Evolutionary conservation across 64 coral and sea anemone genomes (phyloP).

Genomic region (Trachythela sp.): DNA sequence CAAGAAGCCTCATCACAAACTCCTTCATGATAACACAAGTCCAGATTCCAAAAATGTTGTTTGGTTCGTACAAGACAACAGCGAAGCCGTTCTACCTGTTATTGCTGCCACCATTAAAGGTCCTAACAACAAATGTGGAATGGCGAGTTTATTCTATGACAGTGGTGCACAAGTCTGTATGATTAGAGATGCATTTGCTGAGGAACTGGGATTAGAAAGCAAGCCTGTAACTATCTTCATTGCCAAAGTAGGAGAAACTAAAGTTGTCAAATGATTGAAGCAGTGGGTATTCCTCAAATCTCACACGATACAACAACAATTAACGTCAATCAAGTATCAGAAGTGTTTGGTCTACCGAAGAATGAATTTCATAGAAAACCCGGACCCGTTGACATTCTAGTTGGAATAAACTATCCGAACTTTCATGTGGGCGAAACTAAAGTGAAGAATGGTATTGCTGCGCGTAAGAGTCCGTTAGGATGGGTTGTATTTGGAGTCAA

Average conservation of each 20-base stretch:
- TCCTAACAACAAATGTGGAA: too few relatives aligned
- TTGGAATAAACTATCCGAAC: conserved; percentile 36
- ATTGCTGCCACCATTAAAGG: background rate
- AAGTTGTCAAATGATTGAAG: conserved; percentile 9
- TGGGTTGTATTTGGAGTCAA: conserved; percentile 10
- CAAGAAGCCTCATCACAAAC: too few relatives aligned
- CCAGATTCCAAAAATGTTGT: background rate
- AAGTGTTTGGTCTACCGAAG: too few relatives aligned
- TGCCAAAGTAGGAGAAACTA: conserved; percentile 19
- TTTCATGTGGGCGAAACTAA: conserved; percentile 16
- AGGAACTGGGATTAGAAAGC: background rate
- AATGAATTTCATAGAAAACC: too few relatives aligned
- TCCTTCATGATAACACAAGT: too few relatives aligned
- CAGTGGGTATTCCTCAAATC: conserved; percentile 29
- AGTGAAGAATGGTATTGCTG: background rate
- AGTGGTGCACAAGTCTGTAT: too few relatives aligned
- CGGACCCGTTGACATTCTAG: conserved; percentile 17
- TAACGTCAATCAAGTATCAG: too few relatives aligned
- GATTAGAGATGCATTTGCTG: background rate
- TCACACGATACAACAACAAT: too few relatives aligned
- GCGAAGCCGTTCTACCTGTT: conserved; percentile 2
- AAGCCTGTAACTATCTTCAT: background rate
- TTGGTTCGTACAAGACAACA: background rate
- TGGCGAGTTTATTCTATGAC: too few relatives aligned
- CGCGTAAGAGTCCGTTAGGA: too few relatives aligned